Conservation (phyloP, 2,113 vertebrate genomes). For the Nothobranchius furzeri region DNA sequence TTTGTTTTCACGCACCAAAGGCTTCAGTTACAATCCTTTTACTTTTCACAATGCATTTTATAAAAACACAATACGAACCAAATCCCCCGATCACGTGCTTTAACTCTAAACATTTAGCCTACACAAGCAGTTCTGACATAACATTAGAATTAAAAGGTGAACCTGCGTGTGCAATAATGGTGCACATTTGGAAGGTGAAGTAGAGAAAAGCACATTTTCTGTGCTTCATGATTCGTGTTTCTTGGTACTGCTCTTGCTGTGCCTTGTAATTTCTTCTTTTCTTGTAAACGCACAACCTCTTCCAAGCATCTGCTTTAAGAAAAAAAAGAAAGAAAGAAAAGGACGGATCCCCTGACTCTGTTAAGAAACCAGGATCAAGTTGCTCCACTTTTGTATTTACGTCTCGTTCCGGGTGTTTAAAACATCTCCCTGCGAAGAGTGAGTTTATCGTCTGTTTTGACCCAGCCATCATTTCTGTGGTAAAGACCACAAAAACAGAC, state of each 20-base stretch:
- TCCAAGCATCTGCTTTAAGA: conserved; percentile 64
- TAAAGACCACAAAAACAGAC: conserved; percentile 51
- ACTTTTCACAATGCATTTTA: conserved; percentile 34
- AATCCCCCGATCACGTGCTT: conserved; percentile 46
- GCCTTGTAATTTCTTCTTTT: conserved; percentile 44
- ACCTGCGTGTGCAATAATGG: conserved; percentile 6
- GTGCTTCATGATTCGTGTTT: conserved; percentile 65
- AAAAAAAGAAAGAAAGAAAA: not conserved
- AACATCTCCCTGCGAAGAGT: conserved; percentile 49
- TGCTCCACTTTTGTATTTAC: conserved; percentile 70
- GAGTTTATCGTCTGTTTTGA: conserved; percentile 62
- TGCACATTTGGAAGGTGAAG: conserved; percentile 45
- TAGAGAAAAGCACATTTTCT: conserved; percentile 64
- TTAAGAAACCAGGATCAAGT: conserved; percentile 65
- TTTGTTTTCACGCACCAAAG: conserved; percentile 61
- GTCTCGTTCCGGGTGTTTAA: conserved; percentile 53
- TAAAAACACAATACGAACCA: conserved; percentile 46
- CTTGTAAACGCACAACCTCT: conserved; percentile 16
- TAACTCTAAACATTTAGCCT: conserved; percentile 23
- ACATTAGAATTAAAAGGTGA: conserved; percentile 44
- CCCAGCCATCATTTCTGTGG: conserved; percentile 61
- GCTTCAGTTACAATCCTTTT: conserved; percentile 60
- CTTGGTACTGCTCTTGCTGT: conserved; percentile 36
- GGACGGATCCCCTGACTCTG: conserved; percentile 59
- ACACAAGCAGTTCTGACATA: conserved; percentile 14